Conservation (phyloP, 2,888 invertebrate species). For the Parthenolecanium corni region DNA sequence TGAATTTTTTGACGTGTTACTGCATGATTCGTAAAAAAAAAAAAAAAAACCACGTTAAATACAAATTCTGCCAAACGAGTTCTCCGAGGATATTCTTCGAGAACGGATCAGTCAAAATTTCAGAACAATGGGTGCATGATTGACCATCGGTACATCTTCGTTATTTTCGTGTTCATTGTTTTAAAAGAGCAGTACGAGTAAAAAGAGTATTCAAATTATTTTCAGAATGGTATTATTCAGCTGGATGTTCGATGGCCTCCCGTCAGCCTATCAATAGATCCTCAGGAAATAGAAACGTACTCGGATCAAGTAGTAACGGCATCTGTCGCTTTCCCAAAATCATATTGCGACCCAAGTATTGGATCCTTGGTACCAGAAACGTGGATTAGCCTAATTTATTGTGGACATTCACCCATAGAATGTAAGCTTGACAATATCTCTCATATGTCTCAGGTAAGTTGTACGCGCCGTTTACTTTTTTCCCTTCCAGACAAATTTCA, state of each 20-base stretch:
- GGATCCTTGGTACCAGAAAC: constrained; percentile 49
- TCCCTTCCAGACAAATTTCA: background rate
- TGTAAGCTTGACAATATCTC: constrained; percentile 51
- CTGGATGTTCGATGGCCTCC: constrained; percentile 74
- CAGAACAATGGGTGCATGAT: too few species aligned
- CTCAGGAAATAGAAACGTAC: constrained; percentile 66
- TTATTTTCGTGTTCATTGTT: too few species aligned
- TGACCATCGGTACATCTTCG: too few species aligned
- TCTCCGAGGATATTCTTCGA: too few species aligned
- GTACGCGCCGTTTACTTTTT: too few species aligned
- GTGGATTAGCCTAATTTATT: constrained; percentile 67
- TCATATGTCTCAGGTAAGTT: constrained; percentile 35
- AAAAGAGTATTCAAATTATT: too few species aligned
- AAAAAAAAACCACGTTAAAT: too few species aligned
- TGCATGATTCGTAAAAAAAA: too few species aligned
- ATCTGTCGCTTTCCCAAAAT: constrained; percentile 60
- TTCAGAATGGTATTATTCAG: constrained; percentile 32
- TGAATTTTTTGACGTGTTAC: too few species aligned
- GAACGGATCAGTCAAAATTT: too few species aligned
- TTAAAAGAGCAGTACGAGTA: too few species aligned
- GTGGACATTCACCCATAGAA: constrained; percentile 51
- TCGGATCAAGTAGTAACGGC: constrained; percentile 63
- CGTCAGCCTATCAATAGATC: constrained; percentile 58
- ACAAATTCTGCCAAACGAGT: too few species aligned
- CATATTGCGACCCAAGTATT: constrained; percentile 45